Conservation (phyloP, 2,888 invertebrate species). For the Melinopterus prodromus region DNA sequence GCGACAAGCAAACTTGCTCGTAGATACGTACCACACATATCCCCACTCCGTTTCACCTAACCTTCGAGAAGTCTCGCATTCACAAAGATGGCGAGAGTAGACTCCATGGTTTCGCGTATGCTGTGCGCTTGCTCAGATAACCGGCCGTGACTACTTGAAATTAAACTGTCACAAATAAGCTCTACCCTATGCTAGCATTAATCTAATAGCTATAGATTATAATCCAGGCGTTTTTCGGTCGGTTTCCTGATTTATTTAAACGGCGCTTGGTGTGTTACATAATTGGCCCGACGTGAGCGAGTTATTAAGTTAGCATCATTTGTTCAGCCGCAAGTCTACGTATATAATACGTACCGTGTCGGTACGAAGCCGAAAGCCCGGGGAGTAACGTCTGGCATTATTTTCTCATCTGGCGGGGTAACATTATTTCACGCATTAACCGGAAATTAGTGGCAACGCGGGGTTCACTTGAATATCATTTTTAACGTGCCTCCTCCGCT, state of each 20-base stretch:
- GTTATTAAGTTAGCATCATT: background rate
- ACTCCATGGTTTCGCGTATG: no score
- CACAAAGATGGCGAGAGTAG: no score
- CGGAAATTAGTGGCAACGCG: background rate
- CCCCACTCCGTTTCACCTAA: no score
- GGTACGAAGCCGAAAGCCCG: background rate
- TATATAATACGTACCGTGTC: no score
- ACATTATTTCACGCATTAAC: background rate
- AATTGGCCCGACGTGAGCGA: background rate
- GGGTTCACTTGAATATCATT: background rate
- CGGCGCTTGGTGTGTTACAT: background rate
- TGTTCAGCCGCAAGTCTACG: background rate
- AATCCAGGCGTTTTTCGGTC: background rate
- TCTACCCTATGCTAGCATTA: background rate
- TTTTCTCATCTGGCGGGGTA: background rate
- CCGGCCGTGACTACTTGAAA: no score
- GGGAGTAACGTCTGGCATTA: background rate
- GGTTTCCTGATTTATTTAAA: background rate
- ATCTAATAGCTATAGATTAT: background rate
- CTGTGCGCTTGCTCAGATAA: no score
- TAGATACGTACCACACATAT: no score
- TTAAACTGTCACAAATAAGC: no score
- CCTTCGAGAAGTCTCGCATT: no score
- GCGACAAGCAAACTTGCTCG: no score
- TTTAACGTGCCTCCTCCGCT: background rate